Conservation (phyloP, 2,113 vertebrate genomes). For the Gobio gobio region DNA sequence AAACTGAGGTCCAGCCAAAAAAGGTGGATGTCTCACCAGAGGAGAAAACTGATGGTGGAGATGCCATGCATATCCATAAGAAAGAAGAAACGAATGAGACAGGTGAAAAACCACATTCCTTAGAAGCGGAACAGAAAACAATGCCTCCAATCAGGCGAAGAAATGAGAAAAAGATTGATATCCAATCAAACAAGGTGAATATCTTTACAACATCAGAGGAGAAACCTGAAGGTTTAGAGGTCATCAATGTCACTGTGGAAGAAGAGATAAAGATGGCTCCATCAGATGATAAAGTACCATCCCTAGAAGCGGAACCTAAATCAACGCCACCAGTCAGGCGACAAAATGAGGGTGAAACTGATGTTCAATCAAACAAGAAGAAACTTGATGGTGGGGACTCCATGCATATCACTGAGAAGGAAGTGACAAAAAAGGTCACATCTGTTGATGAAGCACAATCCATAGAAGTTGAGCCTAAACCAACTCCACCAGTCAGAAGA, state of each 20-base stretch:
- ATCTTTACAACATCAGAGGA: not conserved
- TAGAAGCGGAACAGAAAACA: conserved; percentile 13
- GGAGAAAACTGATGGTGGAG: not conserved
- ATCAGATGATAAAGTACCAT: not conserved
- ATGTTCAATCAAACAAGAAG: not conserved
- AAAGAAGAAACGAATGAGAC: not conserved
- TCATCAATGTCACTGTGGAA: not conserved
- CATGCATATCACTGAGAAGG: not conserved
- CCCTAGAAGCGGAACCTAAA: not conserved
- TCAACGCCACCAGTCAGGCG: not conserved
- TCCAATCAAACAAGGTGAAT: not conserved
- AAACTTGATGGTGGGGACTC: not conserved
- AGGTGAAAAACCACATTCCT: not conserved
- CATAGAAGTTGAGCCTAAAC: conserved; percentile 3
- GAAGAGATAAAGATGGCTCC: not conserved
- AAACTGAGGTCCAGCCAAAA: not conserved
- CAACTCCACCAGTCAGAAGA: not conserved
- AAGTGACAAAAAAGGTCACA: not conserved
- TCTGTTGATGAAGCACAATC: not conserved
- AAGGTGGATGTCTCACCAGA: not conserved
- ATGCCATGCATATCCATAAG: not conserved
- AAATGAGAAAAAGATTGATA: not conserved
- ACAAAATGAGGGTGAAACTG: conserved; percentile 10
- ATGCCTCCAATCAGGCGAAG: not conserved
- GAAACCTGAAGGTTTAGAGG: not conserved